Evolutionary conservation across 2,888 invertebrate species (phyloP).

Genomic region (Torymus auratus): DNA sequence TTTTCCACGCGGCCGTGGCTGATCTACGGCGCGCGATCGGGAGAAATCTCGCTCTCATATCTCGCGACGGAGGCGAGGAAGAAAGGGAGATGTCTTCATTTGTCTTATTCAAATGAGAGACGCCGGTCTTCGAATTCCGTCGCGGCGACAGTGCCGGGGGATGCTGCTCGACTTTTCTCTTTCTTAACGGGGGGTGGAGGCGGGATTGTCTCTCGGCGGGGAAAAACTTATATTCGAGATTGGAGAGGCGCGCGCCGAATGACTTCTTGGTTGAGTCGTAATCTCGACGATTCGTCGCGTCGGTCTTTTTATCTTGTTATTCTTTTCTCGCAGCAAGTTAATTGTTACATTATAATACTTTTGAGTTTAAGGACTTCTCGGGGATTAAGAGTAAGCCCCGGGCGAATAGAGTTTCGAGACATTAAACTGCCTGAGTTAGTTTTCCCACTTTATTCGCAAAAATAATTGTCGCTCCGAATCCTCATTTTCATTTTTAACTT

Average conservation of each 20-base stretch:
- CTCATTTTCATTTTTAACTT: no score
- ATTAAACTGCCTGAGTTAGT: no score
- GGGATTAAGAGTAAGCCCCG: no score
- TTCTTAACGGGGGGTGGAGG: neutral
- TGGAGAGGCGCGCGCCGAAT: neutral
- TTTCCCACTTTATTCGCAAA: no score
- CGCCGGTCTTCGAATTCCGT: slow-evolving; percentile 30
- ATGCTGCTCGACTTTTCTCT: slow-evolving; percentile 33
- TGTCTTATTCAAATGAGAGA: slow-evolving; percentile 57
- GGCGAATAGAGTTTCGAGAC: no score
- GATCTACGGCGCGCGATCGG: slow-evolving; percentile 37
- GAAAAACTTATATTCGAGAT: slow-evolving; percentile 24
- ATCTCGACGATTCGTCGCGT: neutral
- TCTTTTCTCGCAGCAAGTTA: slow-evolving; percentile 12
- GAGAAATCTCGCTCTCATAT: slow-evolving; percentile 40
- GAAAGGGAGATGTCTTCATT: slow-evolving; percentile 50
- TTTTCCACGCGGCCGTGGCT: neutral
- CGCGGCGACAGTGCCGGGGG: neutral
- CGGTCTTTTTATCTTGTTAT: neutral
- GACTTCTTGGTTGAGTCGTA: neutral
- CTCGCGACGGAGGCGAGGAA: neutral
- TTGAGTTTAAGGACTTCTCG: neutral
- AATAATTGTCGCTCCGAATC: no score
- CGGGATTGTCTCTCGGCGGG: neutral
- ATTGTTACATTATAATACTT: neutral